Evolutionary conservation across 2,113 vertebrate species (phyloP), one percentile per base, ranked within the genome.

Genomic region (Ciconia stormi): DNA sequence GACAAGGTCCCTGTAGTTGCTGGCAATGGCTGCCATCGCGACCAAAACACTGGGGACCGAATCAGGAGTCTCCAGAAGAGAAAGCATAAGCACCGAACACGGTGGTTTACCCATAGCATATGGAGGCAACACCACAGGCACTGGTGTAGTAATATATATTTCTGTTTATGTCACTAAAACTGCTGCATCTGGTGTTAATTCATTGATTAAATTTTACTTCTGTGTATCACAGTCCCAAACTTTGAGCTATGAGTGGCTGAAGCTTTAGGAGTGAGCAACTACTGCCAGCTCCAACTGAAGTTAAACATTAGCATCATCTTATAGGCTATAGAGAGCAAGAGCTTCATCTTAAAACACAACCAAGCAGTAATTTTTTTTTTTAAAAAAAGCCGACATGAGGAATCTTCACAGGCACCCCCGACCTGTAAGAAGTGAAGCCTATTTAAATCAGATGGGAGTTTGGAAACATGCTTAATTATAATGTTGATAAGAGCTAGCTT

Each of bases 301-400:
- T 7, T 29, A n/a, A 50, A 36, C 5, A 2, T 0, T 5, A 46
- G 14, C 23, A 26, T 36, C 80, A 12, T 4, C 50, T 65, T 19
- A 8, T 1, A 7, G 76, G 58, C 59, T 6, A 8, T 1, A 11
- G n/a, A 34, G 32, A 72, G 58, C 26, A 73, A 74, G 9, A 71
- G 8, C 13, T 63, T 20, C 23, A 16, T 29, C 59, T 10, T 23
- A 22, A 66, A 47, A 38, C 10, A 55, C 7, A 29, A 6, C 34
- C 50, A 13, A 66, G 3, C 15, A 38, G 16, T 8, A 21, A 30
- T n/a, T 47, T 23, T 5, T 34, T 22, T 13, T 30, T 1, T 29
- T 62, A 6, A 3, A 10, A 50, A 26, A 13, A 14, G 16, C 0
- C 4, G 1, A 18, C 5, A 3, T 0, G 5, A 69, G 63, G 36